Conservation (phyloP, 2,888 invertebrate genomes). For the Meiosimyza decipiens region DNA sequence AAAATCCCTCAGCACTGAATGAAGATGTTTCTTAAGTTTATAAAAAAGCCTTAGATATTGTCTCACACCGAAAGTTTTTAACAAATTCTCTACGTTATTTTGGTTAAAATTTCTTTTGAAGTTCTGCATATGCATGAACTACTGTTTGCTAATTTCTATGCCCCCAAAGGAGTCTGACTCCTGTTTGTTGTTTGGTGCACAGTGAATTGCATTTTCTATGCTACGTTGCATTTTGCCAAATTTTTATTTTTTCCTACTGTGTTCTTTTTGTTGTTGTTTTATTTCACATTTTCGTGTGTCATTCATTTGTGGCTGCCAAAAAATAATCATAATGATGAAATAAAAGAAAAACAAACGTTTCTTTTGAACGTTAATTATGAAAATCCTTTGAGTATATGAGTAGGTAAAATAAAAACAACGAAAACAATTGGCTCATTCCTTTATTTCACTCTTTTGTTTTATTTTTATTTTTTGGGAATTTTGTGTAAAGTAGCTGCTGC, state of each 20-base stretch:
- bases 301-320: neutral
- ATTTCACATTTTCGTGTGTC: constrained; percentile 5
- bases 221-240: constrained; percentile 30
- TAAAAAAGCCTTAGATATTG: too few species aligned
- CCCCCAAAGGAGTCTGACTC: constrained; percentile 8
- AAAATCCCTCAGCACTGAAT: too few species aligned
- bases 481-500: constrained; percentile 24
- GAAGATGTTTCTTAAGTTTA: too few species aligned
- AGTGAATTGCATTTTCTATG: constrained; percentile 18
- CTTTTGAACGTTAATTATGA: constrained; percentile 62
- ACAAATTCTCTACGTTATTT: too few species aligned
- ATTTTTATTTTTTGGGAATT: constrained; percentile 7
- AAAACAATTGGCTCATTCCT: constrained; percentile 17
- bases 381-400: constrained; percentile 53
- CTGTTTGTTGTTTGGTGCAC: constrained; percentile 43
- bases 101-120: too few species aligned
- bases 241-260: constrained; percentile 17
- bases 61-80: too few species aligned
- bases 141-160: too few species aligned
- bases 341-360: constrained; percentile 12
- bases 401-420: constrained; percentile 31
- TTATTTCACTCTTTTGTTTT: constrained; percentile 17
- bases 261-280: neutral
- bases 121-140: too few species aligned
- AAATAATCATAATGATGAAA: constrained; percentile 12